phyloP scores from a whole-genome alignment of 2,888 invertebrate species.

The Gasteruption jaculator region DNA sequence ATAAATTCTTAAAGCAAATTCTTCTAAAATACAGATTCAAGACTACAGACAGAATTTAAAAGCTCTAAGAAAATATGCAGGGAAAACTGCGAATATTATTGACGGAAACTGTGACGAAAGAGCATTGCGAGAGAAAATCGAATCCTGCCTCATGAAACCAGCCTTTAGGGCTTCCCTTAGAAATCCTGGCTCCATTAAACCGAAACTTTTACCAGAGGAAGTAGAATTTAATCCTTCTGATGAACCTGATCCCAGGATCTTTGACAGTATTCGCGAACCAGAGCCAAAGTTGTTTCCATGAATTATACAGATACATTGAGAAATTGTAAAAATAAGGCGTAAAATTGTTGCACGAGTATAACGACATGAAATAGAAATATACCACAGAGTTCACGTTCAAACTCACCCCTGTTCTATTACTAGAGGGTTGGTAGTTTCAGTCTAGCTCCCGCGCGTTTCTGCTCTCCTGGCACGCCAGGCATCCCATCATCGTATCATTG shows the following conservation, averaged over 20 bases:
- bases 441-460: slow-evolving; percentile 21
- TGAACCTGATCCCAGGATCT: slow-evolving; percentile 26
- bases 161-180: slow-evolving; percentile 27
- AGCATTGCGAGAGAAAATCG: slow-evolving; percentile 30
- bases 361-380: too few relatives aligned
- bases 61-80: slow-evolving; percentile 33
- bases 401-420: too few relatives aligned
- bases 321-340: too few relatives aligned
- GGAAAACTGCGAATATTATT: slow-evolving; percentile 30
- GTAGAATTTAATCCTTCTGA: slow-evolving; percentile 41
- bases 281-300: slow-evolving; percentile 27
- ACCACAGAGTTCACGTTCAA: too few relatives aligned
- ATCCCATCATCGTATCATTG: slow-evolving; percentile 35
- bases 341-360: too few relatives aligned
- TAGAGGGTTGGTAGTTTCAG: too few relatives aligned
- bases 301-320: too few relatives aligned
- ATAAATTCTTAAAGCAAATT: not conserved
- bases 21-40: slow-evolving; percentile 24
- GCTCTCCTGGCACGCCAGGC: slow-evolving; percentile 31
- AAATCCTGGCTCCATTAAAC: slow-evolving; percentile 19
- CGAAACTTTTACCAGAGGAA: slow-evolving; percentile 23
- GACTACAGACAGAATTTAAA: slow-evolving; percentile 30
- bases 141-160: slow-evolving; percentile 32
- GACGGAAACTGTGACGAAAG: slow-evolving; percentile 30
- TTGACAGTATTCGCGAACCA: slow-evolving; percentile 27